These are phyloP conservation scores for Grammomys dolichurus DNA, from an alignment of 2,113 vertebrate species.

Conservation along the genomic window DNA sequence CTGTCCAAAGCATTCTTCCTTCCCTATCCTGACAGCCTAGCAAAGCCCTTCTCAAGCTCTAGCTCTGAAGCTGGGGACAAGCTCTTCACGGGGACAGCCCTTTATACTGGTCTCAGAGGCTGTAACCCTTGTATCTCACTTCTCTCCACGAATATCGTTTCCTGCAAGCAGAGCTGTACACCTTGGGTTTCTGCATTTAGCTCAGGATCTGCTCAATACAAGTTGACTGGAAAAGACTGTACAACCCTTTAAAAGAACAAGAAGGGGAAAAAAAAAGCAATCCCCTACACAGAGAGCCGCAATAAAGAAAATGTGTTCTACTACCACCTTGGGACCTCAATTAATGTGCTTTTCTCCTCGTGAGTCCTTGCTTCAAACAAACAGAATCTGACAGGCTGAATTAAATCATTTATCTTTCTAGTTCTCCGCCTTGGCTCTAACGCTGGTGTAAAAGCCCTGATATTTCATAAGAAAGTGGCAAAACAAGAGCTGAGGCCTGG, in stretches of 20 bases:
- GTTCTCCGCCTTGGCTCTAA: constrained; percentile 70
- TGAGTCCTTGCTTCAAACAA: constrained; percentile 78
- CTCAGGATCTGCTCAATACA: constrained; percentile 38
- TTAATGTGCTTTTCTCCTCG: constrained; percentile 77
- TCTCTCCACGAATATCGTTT: not conserved
- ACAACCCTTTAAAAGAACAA: constrained; percentile 55
- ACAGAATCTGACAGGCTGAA: constrained; percentile 79
- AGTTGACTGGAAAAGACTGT: constrained; percentile 70
- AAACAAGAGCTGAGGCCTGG: not conserved
- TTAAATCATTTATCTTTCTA: constrained; percentile 82
- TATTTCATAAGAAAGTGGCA: constrained; percentile 66
- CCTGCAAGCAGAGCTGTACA: not conserved
- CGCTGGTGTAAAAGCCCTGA: constrained; percentile 31
- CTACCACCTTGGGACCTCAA: constrained; percentile 80
- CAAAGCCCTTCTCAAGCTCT: not conserved
- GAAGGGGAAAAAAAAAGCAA: not conserved
- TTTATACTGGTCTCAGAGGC: not conserved
- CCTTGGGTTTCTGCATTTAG: not conserved
- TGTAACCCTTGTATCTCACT: fast-evolving
- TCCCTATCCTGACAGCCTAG: not conserved
- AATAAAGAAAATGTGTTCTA: constrained; percentile 79
- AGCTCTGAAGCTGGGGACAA: not conserved
- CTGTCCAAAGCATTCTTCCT: not conserved
- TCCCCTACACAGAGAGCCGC: constrained; percentile 68
- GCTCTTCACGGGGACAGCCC: not conserved